A percentile compares a stretch with the other conserved stretches of the same genome.
These are phyloP conservation scores for Aphelocoma californica DNA, from an alignment of 2,797 vertebrate species.

Conservation along the genomic window DNA sequence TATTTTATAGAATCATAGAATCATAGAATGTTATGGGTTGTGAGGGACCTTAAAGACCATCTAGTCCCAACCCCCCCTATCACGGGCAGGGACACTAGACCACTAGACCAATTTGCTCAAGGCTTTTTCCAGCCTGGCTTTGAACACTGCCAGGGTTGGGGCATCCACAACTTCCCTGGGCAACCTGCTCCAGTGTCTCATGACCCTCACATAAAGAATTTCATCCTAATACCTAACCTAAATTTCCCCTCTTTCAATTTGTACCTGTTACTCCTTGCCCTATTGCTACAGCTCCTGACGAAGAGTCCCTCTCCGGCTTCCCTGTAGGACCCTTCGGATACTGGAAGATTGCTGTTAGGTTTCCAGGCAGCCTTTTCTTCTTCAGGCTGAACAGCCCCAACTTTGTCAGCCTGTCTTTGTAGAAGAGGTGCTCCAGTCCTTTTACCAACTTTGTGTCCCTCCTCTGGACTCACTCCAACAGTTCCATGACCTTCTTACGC, in stretches of 20 bases:
- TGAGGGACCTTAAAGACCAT: neutral
- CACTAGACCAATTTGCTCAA: neutral
- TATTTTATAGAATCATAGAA: neutral
- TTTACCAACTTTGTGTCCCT: neutral
- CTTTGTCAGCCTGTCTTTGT: neutral
- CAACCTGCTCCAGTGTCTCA: neutral
- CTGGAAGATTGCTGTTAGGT: neutral
- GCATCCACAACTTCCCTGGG: neutral
- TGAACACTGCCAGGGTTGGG: neutral
- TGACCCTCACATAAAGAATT: neutral
- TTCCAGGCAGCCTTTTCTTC: neutral
- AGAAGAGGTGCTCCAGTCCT: neutral
- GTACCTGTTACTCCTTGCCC: neutral
- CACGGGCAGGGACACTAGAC: neutral
- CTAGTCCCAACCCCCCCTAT: rapidly evolving
- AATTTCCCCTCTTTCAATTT: neutral
- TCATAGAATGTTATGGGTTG: neutral
- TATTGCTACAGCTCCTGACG: rapidly evolving
- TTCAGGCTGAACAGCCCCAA: neutral
- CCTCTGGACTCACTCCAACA: neutral
- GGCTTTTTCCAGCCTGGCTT: neutral
- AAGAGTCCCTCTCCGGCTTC: neutral
- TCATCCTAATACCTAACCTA: neutral
- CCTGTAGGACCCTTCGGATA: neutral
- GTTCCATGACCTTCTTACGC: neutral